Evolutionary conservation across 2,113 vertebrate genomes (phyloP).

Genomic region (Camelus bactrianus): DNA sequence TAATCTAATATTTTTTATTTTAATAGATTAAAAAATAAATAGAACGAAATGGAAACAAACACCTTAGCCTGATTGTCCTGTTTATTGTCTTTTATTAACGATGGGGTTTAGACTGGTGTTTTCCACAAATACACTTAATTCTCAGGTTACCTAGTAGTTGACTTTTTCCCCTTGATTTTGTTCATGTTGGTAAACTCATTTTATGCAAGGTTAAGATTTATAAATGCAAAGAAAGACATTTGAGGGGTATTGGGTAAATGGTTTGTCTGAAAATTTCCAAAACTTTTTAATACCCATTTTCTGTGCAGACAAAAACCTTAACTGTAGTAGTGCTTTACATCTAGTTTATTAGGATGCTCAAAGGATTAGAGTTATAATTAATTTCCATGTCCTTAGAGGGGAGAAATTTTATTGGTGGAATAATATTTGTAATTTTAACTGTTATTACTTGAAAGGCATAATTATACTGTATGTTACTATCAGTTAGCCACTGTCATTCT

Average conservation of each 20-base stretch:
- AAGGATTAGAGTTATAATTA: slow-evolving; percentile 48
- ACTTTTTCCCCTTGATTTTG: neutral
- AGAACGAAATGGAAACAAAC: neutral
- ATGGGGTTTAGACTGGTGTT: neutral
- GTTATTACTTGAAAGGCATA: slow-evolving; percentile 16
- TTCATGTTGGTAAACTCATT: slow-evolving; percentile 13
- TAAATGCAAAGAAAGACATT: slow-evolving; percentile 38
- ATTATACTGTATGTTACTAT: slow-evolving; percentile 6
- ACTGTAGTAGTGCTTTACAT: neutral
- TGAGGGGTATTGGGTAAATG: neutral
- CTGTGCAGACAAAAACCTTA: slow-evolving; percentile 8
- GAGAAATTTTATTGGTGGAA: slow-evolving; percentile 28
- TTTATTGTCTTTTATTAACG: neutral
- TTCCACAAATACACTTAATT: neutral
- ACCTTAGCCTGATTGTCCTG: neutral
- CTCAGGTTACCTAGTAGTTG: neutral
- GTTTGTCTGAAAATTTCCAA: neutral
- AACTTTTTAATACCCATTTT: slow-evolving; percentile 17
- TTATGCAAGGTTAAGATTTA: slow-evolving; percentile 40
- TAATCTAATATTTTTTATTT: slow-evolving; percentile 32
- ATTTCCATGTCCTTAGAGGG: slow-evolving; percentile 4
- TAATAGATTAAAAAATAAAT: neutral
- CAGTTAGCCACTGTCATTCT: neutral
- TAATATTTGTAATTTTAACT: slow-evolving; percentile 19
- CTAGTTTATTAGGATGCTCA: slow-evolving; percentile 56